These are phyloP conservation scores for Drosophila busckii DNA, from an alignment of 1,140 invertebrate genomes.

Conservation along the genomic window DNA sequence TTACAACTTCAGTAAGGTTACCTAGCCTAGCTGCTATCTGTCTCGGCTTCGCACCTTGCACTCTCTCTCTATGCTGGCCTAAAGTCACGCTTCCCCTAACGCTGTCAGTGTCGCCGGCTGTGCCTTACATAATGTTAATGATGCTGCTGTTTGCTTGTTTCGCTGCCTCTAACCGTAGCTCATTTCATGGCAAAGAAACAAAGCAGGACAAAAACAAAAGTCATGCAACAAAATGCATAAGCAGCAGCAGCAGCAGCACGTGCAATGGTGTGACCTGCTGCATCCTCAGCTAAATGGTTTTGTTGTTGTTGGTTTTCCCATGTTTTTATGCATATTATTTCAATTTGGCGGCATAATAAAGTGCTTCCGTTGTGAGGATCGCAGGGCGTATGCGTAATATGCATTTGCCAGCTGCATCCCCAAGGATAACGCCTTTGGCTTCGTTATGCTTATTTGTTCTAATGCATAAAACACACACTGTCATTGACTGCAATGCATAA, in stretches of 20 bases:
- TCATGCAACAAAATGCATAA: slow-evolving; percentile 22
- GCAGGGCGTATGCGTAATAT: slow-evolving; percentile 49
- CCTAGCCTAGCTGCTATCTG: slow-evolving; percentile 11
- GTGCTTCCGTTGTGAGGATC: slow-evolving; percentile 52
- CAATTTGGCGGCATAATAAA: slow-evolving; percentile 74
- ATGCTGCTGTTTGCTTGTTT: slow-evolving; percentile 44
- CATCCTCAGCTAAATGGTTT: slow-evolving; percentile 46
- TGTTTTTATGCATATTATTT: slow-evolving; percentile 73
- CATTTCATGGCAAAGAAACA: slow-evolving; percentile 66
- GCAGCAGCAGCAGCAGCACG: slow-evolving; percentile 7
- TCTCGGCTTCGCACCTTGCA: not conserved
- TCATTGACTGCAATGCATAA: not conserved
- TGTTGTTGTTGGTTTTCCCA: slow-evolving; percentile 28
- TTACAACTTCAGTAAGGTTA: slow-evolving; percentile 69
- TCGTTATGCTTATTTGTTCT: slow-evolving; percentile 69
- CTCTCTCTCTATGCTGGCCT: not conserved
- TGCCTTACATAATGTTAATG: slow-evolving; percentile 73
- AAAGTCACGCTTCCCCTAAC: no score
- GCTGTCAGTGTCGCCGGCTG: slow-evolving; percentile 58
- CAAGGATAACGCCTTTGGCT: slow-evolving; percentile 55
- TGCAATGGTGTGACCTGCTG: slow-evolving; percentile 22
- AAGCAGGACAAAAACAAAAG: slow-evolving; percentile 73
- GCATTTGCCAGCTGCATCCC: slow-evolving; percentile 42
- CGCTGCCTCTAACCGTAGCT: slow-evolving; percentile 49
- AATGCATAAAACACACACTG: slow-evolving; percentile 29